A percentile compares a stretch with the other conserved stretches of the same genome.
Conservation (phyloP, 1,140 invertebrate genomes). For the Anastrepha obliqua region DNA sequence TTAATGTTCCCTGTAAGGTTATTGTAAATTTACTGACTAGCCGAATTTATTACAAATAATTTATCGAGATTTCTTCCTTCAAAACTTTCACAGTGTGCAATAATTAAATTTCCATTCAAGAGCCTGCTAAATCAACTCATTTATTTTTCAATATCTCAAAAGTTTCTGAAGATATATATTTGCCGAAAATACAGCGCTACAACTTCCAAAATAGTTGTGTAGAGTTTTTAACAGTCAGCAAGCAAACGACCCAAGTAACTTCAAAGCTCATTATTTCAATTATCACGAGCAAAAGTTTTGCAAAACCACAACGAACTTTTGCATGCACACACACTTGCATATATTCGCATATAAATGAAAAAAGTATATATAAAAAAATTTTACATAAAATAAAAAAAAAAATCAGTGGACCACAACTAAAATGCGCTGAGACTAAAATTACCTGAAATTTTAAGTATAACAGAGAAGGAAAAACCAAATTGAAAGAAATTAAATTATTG, state of each 20-base stretch:
- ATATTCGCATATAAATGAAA: neutral
- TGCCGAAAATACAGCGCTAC: neutral
- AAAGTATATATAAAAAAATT: neutral
- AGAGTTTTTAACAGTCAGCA: neutral
- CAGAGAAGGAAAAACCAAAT: neutral
- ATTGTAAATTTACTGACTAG: too few relatives aligned
- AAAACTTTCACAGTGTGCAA: too few relatives aligned
- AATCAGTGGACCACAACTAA: neutral
- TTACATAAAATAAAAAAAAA: neutral
- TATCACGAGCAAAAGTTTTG: conserved; percentile 20
- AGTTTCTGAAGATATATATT: neutral
- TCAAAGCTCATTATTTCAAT: neutral
- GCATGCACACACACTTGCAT: neutral
- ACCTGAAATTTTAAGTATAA: neutral
- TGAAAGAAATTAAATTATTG: neutral
- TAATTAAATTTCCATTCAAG: too few relatives aligned
- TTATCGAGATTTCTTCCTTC: too few relatives aligned
- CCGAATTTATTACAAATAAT: too few relatives aligned
- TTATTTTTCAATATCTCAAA: too few relatives aligned
- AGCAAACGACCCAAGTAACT: neutral
- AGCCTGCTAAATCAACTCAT: too few relatives aligned
- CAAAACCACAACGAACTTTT: conserved; percentile 11
- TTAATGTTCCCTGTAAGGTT: too few relatives aligned
- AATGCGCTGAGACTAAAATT: too few relatives aligned
- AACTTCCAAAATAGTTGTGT: neutral